Evolutionary conservation across 1,140 invertebrate species (phyloP).

Genomic region (Zaprionus africanus): DNA sequence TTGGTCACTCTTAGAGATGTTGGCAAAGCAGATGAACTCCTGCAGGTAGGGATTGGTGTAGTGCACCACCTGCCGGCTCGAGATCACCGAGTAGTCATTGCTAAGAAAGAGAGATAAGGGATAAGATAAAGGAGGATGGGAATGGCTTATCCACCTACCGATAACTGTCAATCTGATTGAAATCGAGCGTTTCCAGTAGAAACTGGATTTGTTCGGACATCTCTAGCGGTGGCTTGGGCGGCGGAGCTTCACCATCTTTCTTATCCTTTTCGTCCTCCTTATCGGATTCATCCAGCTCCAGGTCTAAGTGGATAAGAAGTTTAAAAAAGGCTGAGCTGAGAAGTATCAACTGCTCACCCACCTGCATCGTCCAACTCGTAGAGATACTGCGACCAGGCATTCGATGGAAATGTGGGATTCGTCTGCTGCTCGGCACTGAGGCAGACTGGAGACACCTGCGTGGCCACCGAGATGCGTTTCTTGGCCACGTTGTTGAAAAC

Average conservation of each 20-base stretch:
- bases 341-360: slow-evolving; percentile 24
- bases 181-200: slow-evolving; percentile 75
- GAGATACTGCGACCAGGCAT: slow-evolving; percentile 88
- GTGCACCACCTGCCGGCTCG: slow-evolving; percentile 56
- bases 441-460: slow-evolving; percentile 85
- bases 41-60: slow-evolving; percentile 72
- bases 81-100: slow-evolving; percentile 76
- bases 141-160: slow-evolving; percentile 42
- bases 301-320: slow-evolving; percentile 24
- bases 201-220: slow-evolving; percentile 70
- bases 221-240: slow-evolving; percentile 50
- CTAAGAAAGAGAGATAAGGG: slow-evolving; percentile 32
- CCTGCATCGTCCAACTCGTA: slow-evolving; percentile 84
- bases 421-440: slow-evolving; percentile 87
- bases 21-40: slow-evolving; percentile 81
- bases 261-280: slow-evolving; percentile 67
- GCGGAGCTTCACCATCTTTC: not conserved
- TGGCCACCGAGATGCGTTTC: slow-evolving; percentile 85
- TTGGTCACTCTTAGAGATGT: slow-evolving; percentile 78
- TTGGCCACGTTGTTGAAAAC: slow-evolving; percentile 86
- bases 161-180: slow-evolving; percentile 83
- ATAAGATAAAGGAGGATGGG: not conserved
- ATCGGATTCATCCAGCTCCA: slow-evolving; percentile 67
- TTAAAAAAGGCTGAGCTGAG: accelerated
- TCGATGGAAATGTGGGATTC: slow-evolving; percentile 87